These are phyloP conservation scores for Fopius arisanus DNA, from an alignment of 1,140 invertebrate species.

Conservation along the genomic window DNA sequence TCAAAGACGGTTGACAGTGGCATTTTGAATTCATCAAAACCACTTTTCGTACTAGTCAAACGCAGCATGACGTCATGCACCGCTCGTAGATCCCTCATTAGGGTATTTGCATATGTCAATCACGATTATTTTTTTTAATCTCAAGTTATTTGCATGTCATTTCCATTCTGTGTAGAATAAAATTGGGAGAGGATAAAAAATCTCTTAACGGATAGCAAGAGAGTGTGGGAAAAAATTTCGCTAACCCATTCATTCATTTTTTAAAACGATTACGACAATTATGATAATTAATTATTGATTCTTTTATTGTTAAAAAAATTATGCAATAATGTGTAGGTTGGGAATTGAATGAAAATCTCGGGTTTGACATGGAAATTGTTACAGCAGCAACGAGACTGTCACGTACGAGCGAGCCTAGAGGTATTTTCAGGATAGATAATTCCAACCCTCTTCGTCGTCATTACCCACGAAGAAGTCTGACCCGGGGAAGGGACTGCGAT, in stretches of 20 bases:
- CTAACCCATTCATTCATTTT: too few relatives aligned
- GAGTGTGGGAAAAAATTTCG: too few relatives aligned
- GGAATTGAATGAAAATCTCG: background rate
- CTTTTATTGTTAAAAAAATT: too few relatives aligned
- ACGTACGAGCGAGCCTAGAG: conserved; percentile 36
- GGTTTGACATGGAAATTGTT: conserved; percentile 4
- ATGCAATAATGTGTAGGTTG: background rate
- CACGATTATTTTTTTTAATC: conserved; percentile 36
- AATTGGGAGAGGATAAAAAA: background rate
- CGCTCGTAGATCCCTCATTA: conserved; percentile 53
- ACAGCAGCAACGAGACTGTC: conserved; percentile 26
- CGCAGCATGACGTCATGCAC: conserved; percentile 54
- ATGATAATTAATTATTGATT: too few relatives aligned
- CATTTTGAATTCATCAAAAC: conserved; percentile 53
- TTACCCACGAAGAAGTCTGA: conserved; percentile 41
- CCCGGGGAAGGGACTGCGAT: conserved; percentile 47
- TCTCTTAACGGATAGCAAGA: background rate
- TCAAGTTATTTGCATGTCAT: conserved; percentile 45
- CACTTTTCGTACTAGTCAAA: conserved; percentile 46
- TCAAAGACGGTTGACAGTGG: conserved; percentile 24
- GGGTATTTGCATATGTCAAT: conserved; percentile 54
- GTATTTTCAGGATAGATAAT: conserved; percentile 52
- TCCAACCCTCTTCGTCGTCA: conserved; percentile 41
- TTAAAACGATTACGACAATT: too few relatives aligned
- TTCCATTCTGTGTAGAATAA: background rate